These are phyloP conservation scores for Dasypolia templi DNA, from an alignment of 2,888 invertebrate species.

Conservation along the genomic window DNA sequence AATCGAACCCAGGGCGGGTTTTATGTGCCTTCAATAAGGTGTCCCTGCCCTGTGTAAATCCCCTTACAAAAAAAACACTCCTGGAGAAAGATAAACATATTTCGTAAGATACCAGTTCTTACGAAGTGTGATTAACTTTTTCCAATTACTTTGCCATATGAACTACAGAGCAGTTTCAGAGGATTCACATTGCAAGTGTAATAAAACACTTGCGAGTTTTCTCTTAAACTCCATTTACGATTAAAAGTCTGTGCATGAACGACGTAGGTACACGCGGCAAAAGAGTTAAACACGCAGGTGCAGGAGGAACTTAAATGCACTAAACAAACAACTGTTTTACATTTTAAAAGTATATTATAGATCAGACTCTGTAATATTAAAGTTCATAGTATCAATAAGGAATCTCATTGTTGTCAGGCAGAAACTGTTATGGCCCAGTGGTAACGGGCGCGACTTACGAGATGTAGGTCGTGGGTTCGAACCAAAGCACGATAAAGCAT, in stretches of 20 bases:
- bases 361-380: neutral
- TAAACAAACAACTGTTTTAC: neutral
- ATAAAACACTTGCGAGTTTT: constrained; percentile 51
- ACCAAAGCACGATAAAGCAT: too few relatives aligned
- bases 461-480: too few relatives aligned
- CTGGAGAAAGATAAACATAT: too few relatives aligned
- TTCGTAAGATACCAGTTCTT: too few relatives aligned
- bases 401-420: neutral
- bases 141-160: constrained; percentile 8
- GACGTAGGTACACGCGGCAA: constrained; percentile 22
- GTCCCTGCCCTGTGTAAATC: too few relatives aligned
- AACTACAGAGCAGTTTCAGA: constrained; percentile 48
- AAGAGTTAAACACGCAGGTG: neutral
- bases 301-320: neutral
- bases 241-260: constrained; percentile 19
- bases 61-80: too few relatives aligned
- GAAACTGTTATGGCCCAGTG: too few relatives aligned
- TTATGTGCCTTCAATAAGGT: too few relatives aligned
- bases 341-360: neutral
- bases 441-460: too few relatives aligned
- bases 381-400: neutral
- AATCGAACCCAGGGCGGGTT: too few relatives aligned
- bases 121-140: constrained; percentile 4
- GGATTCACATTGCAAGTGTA: constrained; percentile 30
- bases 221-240: constrained; percentile 37